Evolutionary conservation across 2,888 invertebrate genomes (phyloP).

Genomic region (Macaria liturata): DNA sequence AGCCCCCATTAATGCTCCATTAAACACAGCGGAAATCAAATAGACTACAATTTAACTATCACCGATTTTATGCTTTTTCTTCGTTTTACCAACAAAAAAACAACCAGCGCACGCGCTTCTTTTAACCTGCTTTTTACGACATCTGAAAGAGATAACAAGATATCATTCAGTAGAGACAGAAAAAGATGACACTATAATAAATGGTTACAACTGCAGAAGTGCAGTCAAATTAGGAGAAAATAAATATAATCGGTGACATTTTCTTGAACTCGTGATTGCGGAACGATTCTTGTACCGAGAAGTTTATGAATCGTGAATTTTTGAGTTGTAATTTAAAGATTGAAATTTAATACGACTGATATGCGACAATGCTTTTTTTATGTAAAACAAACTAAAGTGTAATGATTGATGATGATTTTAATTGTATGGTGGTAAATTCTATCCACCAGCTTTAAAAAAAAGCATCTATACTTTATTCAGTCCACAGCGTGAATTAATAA

Average conservation of each 20-base stretch:
- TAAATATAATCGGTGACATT: constrained; percentile 64
- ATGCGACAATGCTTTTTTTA: too few relatives aligned
- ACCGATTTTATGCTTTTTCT: constrained; percentile 73
- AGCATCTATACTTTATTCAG: too few relatives aligned
- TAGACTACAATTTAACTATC: constrained; percentile 53
- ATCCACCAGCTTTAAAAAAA: too few relatives aligned
- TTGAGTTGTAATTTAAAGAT: too few relatives aligned
- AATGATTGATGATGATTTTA: too few relatives aligned
- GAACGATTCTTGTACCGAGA: constrained; percentile 9
- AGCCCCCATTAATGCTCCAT: constrained; percentile 23
- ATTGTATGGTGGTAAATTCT: too few relatives aligned
- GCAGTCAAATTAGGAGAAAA: constrained; percentile 77
- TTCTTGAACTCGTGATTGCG: constrained; percentile 28
- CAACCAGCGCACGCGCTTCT: constrained; percentile 69
- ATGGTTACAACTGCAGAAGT: constrained; percentile 67
- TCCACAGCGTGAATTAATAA: too few relatives aligned
- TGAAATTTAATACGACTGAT: too few relatives aligned
- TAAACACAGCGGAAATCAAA: constrained; percentile 59
- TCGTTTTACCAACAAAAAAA: constrained; percentile 68
- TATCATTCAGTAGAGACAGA: constrained; percentile 32
- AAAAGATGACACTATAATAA: constrained; percentile 57
- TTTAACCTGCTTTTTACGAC: constrained; percentile 64
- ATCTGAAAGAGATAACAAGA: constrained; percentile 49
- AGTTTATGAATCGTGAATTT: too few relatives aligned
- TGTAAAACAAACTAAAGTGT: too few relatives aligned